These are phyloP conservation scores for Falco columbarius DNA, from an alignment of 2,797 vertebrate genomes.

Conservation along the genomic window DNA sequence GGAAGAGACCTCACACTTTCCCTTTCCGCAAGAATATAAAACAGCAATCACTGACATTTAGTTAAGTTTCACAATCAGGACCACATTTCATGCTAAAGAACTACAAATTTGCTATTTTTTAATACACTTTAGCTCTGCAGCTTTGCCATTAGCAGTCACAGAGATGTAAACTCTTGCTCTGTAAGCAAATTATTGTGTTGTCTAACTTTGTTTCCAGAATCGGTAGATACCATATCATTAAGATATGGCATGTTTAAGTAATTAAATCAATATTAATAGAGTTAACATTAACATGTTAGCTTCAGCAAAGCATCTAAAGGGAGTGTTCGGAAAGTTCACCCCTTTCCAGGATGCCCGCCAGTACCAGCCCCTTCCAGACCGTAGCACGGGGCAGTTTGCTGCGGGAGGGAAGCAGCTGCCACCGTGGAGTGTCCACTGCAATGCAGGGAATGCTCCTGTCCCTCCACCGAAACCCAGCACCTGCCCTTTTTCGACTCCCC, in stretches of 20 bases:
- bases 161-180: neutral
- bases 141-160: neutral
- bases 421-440: neutral
- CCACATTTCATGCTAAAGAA: neutral
- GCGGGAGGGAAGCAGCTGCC: neutral
- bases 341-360: neutral
- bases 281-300: neutral
- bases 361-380: neutral
- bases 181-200: neutral
- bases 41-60: neutral
- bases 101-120: neutral
- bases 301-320: neutral
- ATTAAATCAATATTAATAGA: slow-evolving; percentile 20
- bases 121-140: neutral
- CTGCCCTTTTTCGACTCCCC: neutral
- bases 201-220: neutral
- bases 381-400: neutral
- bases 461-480: neutral
- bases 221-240: neutral
- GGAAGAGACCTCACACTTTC: neutral
- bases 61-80: neutral
- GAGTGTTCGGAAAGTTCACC: neutral
- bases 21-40: neutral
- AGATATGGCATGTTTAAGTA: neutral
- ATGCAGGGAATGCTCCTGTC: neutral